Conservation (phyloP, 2,113 vertebrate species). For the Crotalus horridus region DNA sequence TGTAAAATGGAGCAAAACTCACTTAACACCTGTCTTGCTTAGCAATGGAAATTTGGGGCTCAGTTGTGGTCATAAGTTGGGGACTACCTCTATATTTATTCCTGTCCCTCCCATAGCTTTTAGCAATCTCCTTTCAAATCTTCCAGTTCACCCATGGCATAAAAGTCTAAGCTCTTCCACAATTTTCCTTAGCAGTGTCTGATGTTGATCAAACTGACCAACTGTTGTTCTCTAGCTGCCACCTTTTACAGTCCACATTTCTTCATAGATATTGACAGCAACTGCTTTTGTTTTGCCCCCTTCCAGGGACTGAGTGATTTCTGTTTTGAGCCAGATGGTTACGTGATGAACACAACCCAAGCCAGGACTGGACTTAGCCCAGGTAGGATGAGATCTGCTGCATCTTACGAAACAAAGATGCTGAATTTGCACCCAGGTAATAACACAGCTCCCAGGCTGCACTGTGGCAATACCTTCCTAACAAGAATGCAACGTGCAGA, state of each 20-base stretch:
- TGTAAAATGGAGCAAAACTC: background rate
- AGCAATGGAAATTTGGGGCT: background rate
- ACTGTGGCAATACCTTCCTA: background rate
- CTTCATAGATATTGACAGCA: background rate
- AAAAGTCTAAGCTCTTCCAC: background rate
- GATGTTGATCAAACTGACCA: background rate
- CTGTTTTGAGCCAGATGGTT: conserved; percentile 82
- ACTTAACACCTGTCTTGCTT: background rate
- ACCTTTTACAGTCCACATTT: background rate
- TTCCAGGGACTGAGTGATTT: conserved; percentile 89
- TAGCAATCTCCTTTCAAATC: background rate
- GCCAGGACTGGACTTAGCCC: conserved; percentile 78
- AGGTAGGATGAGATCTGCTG: conserved; percentile 67
- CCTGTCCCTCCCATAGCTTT: background rate
- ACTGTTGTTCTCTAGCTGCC: background rate
- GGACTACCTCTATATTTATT: background rate
- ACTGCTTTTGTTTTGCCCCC: background rate
- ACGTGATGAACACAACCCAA: conserved; percentile 84
- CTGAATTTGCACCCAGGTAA: background rate
- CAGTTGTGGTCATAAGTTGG: background rate
- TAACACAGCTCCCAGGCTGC: background rate
- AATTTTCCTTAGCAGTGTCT: no score
- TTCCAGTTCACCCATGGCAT: no score
- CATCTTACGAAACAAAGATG: background rate
- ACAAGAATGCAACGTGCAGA: background rate